A percentile compares a stretch with the other conserved stretches of the same genome.
Conservation (phyloP, 2,113 vertebrate species). For the Candoia aspera region DNA sequence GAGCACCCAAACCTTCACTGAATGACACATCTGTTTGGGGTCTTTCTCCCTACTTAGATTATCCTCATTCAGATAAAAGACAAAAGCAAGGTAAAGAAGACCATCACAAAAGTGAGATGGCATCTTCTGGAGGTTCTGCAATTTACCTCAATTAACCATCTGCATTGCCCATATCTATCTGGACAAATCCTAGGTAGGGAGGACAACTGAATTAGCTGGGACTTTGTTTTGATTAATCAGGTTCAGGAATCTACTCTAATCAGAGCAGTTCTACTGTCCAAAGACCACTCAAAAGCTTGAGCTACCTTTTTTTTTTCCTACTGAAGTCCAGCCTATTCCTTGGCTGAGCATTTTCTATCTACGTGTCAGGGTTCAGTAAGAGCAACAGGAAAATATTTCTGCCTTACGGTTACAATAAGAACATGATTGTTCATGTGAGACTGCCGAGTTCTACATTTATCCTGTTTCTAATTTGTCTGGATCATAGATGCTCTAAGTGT, state of each 20-base stretch:
- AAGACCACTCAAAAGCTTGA: constrained; percentile 54
- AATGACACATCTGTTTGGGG: neutral
- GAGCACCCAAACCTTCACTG: neutral
- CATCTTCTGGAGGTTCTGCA: neutral
- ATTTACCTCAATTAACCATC: neutral
- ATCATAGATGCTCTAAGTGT: constrained; percentile 24
- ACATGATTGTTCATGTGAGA: constrained; percentile 35
- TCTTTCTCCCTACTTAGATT: neutral
- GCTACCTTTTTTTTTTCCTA: constrained; percentile 61
- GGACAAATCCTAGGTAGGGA: neutral
- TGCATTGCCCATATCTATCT: neutral
- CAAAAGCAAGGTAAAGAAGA: neutral
- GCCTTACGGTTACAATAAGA: constrained; percentile 56
- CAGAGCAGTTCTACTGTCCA: constrained; percentile 41
- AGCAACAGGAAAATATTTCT: constrained; percentile 66
- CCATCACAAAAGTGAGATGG: neutral
- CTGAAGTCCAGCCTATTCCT: constrained; percentile 51
- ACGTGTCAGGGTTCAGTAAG: constrained; percentile 62
- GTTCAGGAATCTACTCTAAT: neutral
- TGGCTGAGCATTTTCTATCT: constrained; percentile 66
- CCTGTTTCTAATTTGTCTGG: constrained; percentile 53
- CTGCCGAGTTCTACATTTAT: constrained; percentile 64
- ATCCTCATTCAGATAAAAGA: neutral
- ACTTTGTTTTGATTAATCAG: neutral
- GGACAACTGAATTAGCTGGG: neutral